phyloP scores from a whole-genome alignment of 2,113 vertebrate species.

The Malaclemys terrapin region DNA sequence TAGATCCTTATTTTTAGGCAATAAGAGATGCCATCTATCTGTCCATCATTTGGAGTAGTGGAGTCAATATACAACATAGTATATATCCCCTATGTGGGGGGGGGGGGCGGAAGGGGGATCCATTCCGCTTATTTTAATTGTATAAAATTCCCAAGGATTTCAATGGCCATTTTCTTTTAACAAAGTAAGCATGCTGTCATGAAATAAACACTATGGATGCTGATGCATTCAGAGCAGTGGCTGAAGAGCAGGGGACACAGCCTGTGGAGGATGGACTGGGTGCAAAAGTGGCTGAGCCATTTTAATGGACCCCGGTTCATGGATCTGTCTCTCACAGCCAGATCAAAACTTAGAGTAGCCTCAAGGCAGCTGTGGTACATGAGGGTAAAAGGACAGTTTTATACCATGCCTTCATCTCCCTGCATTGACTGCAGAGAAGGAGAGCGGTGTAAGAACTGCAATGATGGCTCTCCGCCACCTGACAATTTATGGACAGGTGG shows the following conservation, averaged over 20 bases:
- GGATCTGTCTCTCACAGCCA: background rate
- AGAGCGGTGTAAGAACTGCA: slow-evolving; percentile 23
- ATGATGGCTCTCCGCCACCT: slow-evolving; percentile 15
- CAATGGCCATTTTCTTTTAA: background rate
- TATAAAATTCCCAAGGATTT: background rate
- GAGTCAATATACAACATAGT: background rate
- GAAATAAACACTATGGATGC: background rate
- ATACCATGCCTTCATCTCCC: slow-evolving; percentile 33
- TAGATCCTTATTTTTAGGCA: background rate
- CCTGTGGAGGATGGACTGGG: background rate
- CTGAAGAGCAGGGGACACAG: background rate
- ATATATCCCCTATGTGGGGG: background rate
- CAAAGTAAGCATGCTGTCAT: background rate
- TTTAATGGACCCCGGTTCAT: background rate
- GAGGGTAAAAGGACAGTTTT: slow-evolving; percentile 62
- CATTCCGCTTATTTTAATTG: background rate
- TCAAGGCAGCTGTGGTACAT: slow-evolving; percentile 62
- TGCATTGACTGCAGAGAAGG: background rate
- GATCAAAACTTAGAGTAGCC: slow-evolving; percentile 17
- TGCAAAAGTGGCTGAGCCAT: slow-evolving; percentile 7
- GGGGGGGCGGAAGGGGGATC: too few relatives aligned
- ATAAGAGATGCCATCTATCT: background rate
- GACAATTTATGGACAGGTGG: slow-evolving; percentile 37
- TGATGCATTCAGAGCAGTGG: background rate
- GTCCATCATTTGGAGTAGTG: background rate